A percentile compares a stretch with the other conserved stretches of the same genome.
These are phyloP conservation scores for Eclectus roratus DNA, from an alignment of 2,113 vertebrate genomes.

Conservation along the genomic window DNA sequence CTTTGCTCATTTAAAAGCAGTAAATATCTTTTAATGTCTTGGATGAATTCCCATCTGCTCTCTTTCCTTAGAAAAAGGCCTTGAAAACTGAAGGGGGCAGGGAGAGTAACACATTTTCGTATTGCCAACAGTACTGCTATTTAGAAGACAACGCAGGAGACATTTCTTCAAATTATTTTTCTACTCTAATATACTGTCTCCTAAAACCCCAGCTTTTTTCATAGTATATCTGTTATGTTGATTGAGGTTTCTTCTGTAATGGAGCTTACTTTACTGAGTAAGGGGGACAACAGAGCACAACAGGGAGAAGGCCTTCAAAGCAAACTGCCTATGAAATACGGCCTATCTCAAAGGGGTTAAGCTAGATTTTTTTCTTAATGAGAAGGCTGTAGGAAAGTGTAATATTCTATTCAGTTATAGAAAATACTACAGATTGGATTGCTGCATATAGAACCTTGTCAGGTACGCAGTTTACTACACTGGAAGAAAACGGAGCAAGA, in stretches of 20 bases:
- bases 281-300: neutral
- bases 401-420: neutral
- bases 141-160: neutral
- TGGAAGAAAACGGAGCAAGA: slow-evolving; percentile 65
- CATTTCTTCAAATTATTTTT: neutral
- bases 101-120: neutral
- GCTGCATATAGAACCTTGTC: slow-evolving; percentile 34
- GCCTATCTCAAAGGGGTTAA: neutral
- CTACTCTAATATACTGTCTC: neutral
- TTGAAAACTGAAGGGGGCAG: neutral
- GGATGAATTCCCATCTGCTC: neutral
- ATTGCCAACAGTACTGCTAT: neutral
- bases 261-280: neutral
- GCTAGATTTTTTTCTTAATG: neutral
- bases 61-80: neutral
- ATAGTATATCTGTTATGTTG: neutral
- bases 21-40: slow-evolving; percentile 4
- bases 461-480: slow-evolving; percentile 52
- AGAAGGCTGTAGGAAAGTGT: neutral
- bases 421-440: slow-evolving; percentile 48
- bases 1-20: slow-evolving; percentile 21
- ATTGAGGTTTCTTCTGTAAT: neutral
- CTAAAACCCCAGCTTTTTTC: neutral
- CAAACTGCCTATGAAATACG: neutral
- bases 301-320: neutral